Percentiles rank a stretch among this genome's conserved stretches.
Evolutionary conservation across 2,113 vertebrate species (phyloP).

Genomic region (Hemiprocne comata): DNA sequence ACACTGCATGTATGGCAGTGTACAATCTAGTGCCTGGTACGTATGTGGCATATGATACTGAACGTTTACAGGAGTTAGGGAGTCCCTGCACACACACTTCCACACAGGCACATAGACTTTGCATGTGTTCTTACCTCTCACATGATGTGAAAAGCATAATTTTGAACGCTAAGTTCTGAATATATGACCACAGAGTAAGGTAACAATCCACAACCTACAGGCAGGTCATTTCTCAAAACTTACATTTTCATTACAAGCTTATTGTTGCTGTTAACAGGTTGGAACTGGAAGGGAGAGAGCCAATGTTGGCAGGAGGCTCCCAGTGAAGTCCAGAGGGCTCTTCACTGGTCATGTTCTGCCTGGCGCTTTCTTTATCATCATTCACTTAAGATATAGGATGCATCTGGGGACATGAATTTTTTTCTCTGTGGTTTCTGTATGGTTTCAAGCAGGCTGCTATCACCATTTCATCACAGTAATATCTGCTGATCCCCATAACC

Average conservation of each 20-base stretch:
- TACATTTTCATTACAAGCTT: accelerated
- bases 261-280: background rate
- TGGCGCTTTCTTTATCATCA: background rate
- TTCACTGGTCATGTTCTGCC: background rate
- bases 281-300: background rate
- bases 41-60: accelerated
- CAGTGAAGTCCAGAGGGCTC: background rate
- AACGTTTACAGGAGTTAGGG: background rate
- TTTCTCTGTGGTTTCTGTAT: background rate
- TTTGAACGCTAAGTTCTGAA: background rate
- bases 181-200: background rate
- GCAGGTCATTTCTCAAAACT: background rate
- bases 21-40: too few species aligned
- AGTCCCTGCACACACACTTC: background rate
- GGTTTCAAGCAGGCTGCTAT: background rate
- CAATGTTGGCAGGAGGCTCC: background rate
- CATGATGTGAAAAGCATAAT: background rate
- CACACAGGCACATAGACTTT: background rate
- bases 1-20: accelerated
- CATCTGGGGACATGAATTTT: background rate
- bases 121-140: background rate
- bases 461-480: background rate
- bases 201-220: background rate
- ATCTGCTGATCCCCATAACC: background rate
- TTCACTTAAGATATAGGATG: background rate